Base-by-base conservation (phyloP, 2,888 invertebrate genomes). In the Aricia artaxerxes region DNA sequence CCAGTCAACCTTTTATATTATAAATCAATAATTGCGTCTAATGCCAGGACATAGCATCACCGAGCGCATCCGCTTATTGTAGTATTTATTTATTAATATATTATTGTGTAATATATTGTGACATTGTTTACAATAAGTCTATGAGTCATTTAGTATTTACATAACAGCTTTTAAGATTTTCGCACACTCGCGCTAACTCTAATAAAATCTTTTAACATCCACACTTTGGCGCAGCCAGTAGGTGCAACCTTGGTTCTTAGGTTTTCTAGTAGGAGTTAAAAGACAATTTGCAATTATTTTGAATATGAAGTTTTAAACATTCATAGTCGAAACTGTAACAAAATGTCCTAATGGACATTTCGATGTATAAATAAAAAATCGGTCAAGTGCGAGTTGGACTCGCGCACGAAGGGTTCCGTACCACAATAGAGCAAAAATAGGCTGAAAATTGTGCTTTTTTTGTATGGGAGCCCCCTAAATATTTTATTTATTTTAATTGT, bases 81-180 rank as follows among this genome's bases (percentile, higher is more conserved):
- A 77, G 13, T 49, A 78, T 73, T 77, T 75, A 78, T 53, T 53
- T 60, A 60, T 9, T 77, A 57, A 24, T 77, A 73, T 31, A 40
- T 40, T 40, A 35, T 69, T 35, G 69, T 69, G 40, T 73, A 40
- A 38, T 40, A 53, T 60, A 35, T 40, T 38, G 40, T 35, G 60
- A 77, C 53, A 60, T 77, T 77, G 38, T 69, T 64, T 64, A 31
- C 31, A 64, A 64, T 64, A 44, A 24, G 49, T 75, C 24, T 11
- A 31, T 75, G 69, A 69, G 35, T 69, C 35, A 73, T 16, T 57
- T 31, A 76, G 11, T 53, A 57, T 76, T 73, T 49, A 75, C 11
- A 49, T 44, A 4, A 44, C 11, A 44, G 24, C 11, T 75, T 24
- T n/a, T 9, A 4, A 49, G 75, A 49, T 75, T 49, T 75, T 75